phyloP scores from a whole-genome alignment of 2,113 vertebrate species.

The Patagioenas fasciata region DNA sequence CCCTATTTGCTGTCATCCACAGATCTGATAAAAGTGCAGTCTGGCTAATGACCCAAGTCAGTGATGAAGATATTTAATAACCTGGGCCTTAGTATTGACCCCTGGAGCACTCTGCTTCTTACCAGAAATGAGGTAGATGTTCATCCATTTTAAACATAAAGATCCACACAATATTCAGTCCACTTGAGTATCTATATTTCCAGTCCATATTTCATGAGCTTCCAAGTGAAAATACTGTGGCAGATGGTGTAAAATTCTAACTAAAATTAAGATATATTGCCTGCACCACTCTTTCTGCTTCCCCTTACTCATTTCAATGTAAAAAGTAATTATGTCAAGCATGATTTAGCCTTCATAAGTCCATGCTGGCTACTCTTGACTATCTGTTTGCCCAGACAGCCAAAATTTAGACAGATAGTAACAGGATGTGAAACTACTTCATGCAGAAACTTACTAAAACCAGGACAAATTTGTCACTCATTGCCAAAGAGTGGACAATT shows the following conservation, averaged over 20 bases:
- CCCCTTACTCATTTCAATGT: not conserved
- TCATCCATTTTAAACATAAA: not conserved
- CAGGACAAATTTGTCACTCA: not conserved
- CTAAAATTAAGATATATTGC: conserved; percentile 13
- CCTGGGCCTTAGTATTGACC: not conserved
- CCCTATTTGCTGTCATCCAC: not conserved
- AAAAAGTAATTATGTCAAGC: not conserved
- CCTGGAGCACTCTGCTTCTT: not conserved
- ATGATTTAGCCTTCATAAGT: conserved; percentile 23
- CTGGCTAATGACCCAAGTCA: not conserved
- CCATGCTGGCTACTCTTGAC: not conserved
- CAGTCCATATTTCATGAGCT: not conserved
- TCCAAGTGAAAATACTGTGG: conserved; percentile 3
- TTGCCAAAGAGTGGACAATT: not conserved
- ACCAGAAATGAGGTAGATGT: not conserved
- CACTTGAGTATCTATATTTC: not conserved
- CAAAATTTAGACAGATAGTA: conserved; percentile 36
- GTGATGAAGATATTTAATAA: not conserved
- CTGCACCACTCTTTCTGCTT: not conserved
- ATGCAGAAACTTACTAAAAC: conserved; percentile 31
- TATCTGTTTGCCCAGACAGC: conserved; percentile 8
- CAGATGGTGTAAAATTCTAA: conserved; percentile 30
- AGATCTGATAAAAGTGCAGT: not conserved
- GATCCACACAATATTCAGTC: not conserved
- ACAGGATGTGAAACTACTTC: not conserved